Percentiles rank a stretch among this genome's conserved stretches.
These are phyloP conservation scores for Pelvicachromis taeniatus DNA, from an alignment of 2,113 vertebrate species.

Conservation along the genomic window DNA sequence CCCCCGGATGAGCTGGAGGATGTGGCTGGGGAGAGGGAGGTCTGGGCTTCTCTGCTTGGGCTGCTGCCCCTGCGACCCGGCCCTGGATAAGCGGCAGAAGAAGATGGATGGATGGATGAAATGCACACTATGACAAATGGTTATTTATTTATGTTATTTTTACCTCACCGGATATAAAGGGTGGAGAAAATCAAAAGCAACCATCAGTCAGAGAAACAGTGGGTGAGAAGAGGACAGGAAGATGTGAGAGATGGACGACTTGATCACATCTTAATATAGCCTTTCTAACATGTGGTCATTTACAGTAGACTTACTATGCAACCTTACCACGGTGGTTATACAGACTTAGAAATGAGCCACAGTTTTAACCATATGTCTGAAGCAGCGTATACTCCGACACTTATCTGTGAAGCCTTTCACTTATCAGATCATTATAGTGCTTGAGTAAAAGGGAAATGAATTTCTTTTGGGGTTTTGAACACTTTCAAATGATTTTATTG, in stretches of 20 bases:
- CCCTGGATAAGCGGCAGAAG: too few relatives aligned
- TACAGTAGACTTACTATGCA: not conserved
- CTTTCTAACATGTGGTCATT: not conserved
- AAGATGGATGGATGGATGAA: too few relatives aligned
- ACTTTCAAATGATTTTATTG: not conserved
- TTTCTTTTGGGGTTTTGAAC: not conserved
- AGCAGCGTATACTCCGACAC: fast-evolving
- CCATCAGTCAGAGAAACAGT: not conserved
- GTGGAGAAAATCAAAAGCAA: not conserved
- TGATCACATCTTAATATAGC: not conserved
- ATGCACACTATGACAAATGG: not conserved
- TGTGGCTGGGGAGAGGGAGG: too few relatives aligned
- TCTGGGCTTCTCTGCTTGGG: too few relatives aligned
- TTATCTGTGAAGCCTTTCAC: not conserved
- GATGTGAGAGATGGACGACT: not conserved
- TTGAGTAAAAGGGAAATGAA: not conserved
- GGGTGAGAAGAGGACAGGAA: not conserved
- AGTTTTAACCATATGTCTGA: not conserved
- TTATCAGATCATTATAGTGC: not conserved
- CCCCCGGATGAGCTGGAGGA: too few relatives aligned
- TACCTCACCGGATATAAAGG: not conserved
- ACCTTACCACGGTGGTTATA: not conserved
- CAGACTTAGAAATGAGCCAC: not conserved
- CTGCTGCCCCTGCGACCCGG: too few relatives aligned
- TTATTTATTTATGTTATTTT: not conserved